A percentile compares a stretch with the other conserved stretches of the same genome.
Evolutionary conservation across 2,888 invertebrate species (phyloP).

Genomic region (Hirtodrosophila cameraria): DNA sequence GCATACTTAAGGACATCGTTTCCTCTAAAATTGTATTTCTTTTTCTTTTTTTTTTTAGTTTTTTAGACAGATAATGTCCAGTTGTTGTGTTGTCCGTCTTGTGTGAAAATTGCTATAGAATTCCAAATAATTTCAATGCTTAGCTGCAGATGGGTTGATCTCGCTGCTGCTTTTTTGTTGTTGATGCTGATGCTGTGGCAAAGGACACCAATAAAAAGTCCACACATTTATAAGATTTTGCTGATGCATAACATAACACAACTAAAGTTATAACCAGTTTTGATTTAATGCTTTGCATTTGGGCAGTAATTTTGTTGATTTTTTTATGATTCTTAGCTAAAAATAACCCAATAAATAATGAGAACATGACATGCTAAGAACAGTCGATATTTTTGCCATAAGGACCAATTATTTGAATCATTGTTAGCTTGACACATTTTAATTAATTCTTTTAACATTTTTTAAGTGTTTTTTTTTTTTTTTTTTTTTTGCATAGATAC

Average conservation of each 20-base stretch:
- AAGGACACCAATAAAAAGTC: slow-evolving; percentile 77
- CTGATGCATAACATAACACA: too few species aligned
- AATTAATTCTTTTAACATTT: too few species aligned
- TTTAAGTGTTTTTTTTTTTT: too few species aligned
- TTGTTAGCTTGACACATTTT: too few species aligned
- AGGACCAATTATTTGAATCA: too few species aligned
- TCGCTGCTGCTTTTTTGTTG: slow-evolving; percentile 11
- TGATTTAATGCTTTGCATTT: slow-evolving; percentile 10
- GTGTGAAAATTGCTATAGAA: slow-evolving; percentile 29
- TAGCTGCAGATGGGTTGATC: slow-evolving; percentile 39
- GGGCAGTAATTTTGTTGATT: background rate
- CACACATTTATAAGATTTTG: slow-evolving; percentile 46
- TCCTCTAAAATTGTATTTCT: slow-evolving; percentile 6
- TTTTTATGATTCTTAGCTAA: background rate
- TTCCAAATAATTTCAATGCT: slow-evolving; percentile 17
- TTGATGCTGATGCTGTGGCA: slow-evolving; percentile 57
- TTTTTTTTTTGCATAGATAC: too few species aligned
- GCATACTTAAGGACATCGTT: slow-evolving; percentile 47
- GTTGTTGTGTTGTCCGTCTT: slow-evolving; percentile 47
- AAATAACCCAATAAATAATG: too few species aligned
- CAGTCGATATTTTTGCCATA: too few species aligned
- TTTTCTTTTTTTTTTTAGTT: slow-evolving; percentile 10
- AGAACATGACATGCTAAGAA: too few species aligned
- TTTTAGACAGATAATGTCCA: slow-evolving; percentile 76
- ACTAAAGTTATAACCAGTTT: slow-evolving; percentile 39